Percentiles rank a stretch among this genome's conserved stretches.
Conservation (phyloP, 2,888 invertebrate species). For the Stenotaenia linearis region DNA sequence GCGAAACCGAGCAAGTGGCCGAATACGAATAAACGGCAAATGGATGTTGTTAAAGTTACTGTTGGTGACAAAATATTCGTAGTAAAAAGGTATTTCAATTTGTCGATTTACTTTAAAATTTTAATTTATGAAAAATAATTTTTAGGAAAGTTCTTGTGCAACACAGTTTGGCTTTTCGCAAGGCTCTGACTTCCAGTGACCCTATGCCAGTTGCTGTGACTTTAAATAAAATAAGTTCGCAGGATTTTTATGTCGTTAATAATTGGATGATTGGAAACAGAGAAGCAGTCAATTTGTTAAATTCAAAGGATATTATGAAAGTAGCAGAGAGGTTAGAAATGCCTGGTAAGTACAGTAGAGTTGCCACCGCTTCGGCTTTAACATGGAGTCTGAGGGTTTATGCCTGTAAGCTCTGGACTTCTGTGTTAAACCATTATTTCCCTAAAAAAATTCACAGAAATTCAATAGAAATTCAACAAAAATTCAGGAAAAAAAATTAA, state of each 20-base stretch:
- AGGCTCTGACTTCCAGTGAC: neutral
- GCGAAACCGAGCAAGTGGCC: neutral
- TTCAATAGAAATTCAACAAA: no score
- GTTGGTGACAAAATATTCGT: neutral
- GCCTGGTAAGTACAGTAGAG: neutral
- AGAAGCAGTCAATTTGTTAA: neutral
- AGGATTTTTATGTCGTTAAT: neutral
- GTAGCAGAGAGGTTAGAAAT: neutral
- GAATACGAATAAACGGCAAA: neutral
- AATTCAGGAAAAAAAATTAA: no score
- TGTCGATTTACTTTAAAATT: neutral
- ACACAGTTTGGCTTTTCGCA: neutral
- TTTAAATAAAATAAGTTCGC: neutral
- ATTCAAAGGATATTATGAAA: neutral
- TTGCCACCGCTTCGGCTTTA: no score
- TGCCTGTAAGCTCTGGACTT: no score
- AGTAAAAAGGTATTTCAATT: neutral
- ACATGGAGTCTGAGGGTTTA: no score
- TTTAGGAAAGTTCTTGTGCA: neutral
- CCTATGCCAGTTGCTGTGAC: neutral
- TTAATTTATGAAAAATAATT: neutral
- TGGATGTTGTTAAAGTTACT: neutral
- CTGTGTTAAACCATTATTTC: no score
- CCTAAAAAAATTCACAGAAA: no score
- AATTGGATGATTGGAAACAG: neutral